Percentiles rank a stretch among this genome's conserved stretches.
Conservation (phyloP, 92 coral and sea anemone species). For the Galaxea fascicularis region DNA sequence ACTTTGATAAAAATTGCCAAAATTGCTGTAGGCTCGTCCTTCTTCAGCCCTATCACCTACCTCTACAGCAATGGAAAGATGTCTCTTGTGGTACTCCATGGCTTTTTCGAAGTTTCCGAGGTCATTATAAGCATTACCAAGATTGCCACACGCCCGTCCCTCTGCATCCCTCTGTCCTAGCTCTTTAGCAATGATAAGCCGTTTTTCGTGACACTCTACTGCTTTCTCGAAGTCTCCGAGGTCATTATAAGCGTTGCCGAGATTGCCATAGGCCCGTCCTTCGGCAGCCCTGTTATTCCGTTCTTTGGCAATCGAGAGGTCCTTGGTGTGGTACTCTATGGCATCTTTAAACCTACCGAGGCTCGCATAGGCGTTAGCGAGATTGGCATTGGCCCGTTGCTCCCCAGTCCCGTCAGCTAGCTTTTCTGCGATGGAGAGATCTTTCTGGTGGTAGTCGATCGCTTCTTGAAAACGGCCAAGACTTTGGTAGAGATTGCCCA, state of each 20-base stretch:
- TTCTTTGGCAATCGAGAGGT: background rate
- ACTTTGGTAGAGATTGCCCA: background rate
- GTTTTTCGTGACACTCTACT: background rate
- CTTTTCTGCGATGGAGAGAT: background rate
- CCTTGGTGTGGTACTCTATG: background rate
- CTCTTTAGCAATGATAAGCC: background rate
- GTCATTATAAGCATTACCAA: background rate
- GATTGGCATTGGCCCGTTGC: background rate
- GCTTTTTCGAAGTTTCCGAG: background rate
- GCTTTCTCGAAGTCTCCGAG: background rate
- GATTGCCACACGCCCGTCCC: background rate
- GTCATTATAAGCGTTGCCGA: background rate
- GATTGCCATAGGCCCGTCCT: background rate
- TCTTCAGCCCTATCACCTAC: background rate
- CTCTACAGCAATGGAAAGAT: background rate
- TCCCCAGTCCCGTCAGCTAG: background rate
- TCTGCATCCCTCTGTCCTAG: background rate
- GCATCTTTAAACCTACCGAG: background rate
- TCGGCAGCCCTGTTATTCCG: background rate
- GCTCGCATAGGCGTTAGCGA: background rate
- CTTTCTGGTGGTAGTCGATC: background rate
- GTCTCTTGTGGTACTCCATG: background rate
- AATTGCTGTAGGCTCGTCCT: background rate
- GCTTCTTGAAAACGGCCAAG: background rate
- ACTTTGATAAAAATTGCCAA: background rate